phyloP scores from a whole-genome alignment of 1,140 invertebrate genomes.

The Melanaphis sacchari region DNA sequence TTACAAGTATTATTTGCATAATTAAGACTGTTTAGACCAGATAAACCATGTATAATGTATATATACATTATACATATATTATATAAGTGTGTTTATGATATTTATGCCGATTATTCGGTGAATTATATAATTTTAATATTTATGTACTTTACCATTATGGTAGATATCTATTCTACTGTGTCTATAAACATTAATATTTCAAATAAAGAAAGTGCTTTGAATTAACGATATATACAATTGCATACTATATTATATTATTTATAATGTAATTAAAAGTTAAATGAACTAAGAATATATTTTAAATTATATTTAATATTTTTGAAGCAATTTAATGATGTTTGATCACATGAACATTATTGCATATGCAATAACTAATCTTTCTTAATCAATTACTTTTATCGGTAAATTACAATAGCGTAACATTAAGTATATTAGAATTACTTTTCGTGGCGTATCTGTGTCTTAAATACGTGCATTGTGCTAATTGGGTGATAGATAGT shows the following conservation, averaged over 20 bases:
- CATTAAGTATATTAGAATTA: not conserved
- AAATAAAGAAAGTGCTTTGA: not conserved
- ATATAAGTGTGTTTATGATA: no score
- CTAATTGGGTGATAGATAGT: no score
- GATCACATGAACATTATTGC: not conserved
- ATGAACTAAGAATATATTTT: not conserved
- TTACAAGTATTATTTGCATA: not conserved
- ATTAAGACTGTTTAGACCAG: not conserved
- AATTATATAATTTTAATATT: conserved; percentile 4
- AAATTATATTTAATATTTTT: not conserved
- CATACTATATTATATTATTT: no score
- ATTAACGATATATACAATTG: not conserved
- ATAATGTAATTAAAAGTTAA: not conserved
- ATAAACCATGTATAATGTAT: not conserved
- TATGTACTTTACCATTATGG: not conserved
- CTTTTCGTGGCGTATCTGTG: not conserved
- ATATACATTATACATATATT: no score
- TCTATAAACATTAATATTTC: not conserved
- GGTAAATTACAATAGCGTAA: not conserved
- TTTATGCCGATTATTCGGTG: not conserved
- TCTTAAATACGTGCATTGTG: no score
- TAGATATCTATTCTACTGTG: not conserved
- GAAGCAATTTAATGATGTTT: not conserved
- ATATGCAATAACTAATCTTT: not conserved
- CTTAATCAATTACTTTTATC: not conserved